Conservation (phyloP, 2,113 vertebrate species). For the Oryzias woworae region DNA sequence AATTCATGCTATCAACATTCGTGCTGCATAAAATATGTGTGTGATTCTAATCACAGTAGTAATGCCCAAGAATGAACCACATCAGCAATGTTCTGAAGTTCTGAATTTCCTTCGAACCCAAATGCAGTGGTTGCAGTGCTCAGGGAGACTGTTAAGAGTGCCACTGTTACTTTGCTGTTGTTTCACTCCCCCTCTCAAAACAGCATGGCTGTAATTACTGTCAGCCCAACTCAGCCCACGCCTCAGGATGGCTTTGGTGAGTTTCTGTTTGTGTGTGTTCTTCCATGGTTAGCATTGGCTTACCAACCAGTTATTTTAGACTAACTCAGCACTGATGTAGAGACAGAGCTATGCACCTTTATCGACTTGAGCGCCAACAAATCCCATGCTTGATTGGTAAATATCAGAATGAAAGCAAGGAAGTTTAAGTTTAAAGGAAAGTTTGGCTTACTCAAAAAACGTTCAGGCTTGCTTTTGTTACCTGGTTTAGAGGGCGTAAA, state of each 20-base stretch:
- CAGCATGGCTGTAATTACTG: slow-evolving; percentile 76
- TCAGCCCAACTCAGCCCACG: slow-evolving; percentile 64
- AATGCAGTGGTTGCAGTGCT: slow-evolving; percentile 49
- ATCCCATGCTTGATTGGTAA: slow-evolving; percentile 10
- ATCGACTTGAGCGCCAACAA: slow-evolving; percentile 7
- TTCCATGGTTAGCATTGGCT: slow-evolving; percentile 52
- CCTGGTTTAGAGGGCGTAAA: background rate
- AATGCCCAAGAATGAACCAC: slow-evolving; percentile 32
- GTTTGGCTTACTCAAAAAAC: no score
- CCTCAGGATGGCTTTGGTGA: slow-evolving; percentile 49
- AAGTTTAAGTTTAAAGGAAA: background rate
- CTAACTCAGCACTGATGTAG: slow-evolving; percentile 42
- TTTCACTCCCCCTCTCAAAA: slow-evolving; percentile 71
- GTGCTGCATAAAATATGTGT: slow-evolving; percentile 29
- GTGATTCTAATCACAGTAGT: slow-evolving; percentile 57
- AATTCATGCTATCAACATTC: background rate
- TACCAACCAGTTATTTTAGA: slow-evolving; percentile 49
- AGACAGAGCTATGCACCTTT: slow-evolving; percentile 39
- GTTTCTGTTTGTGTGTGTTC: slow-evolving; percentile 39
- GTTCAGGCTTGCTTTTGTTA: background rate
- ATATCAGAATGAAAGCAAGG: slow-evolving; percentile 6
- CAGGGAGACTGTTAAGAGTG: slow-evolving; percentile 62
- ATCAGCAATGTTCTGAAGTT: slow-evolving; percentile 39
- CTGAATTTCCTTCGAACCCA: slow-evolving; percentile 54
- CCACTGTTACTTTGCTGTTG: slow-evolving; percentile 62